Evolutionary conservation across 2,797 vertebrate genomes (phyloP).

Genomic region (Linurgus olivaceus): DNA sequence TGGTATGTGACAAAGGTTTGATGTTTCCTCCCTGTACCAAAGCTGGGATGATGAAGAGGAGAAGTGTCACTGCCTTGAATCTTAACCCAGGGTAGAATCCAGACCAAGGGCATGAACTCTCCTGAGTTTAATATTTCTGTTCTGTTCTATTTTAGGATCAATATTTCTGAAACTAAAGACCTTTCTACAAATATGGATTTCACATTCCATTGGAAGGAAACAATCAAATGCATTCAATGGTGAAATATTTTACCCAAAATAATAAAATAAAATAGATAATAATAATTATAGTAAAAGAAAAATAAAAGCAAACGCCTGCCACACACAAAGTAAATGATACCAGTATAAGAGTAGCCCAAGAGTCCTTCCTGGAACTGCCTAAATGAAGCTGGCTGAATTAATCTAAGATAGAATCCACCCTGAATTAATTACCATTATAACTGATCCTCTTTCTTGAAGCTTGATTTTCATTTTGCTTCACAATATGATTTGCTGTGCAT

Average conservation of each 20-base stretch:
- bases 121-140: background rate
- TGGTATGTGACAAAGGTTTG: background rate
- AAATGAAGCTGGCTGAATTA: background rate
- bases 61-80: background rate
- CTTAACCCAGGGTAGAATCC: background rate
- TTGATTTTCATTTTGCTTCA: background rate
- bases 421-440: background rate
- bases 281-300: background rate
- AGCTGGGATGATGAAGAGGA: background rate
- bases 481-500: background rate
- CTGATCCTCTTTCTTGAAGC: background rate
- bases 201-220: background rate
- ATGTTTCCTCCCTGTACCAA: background rate
- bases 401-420: background rate
- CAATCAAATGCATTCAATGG: fast-evolving
- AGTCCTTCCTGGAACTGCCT: background rate
- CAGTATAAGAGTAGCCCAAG: background rate
- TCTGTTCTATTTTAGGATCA: background rate
- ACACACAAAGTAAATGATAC: background rate
- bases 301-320: background rate
- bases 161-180: background rate
- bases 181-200: background rate
- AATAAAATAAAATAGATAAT: background rate
- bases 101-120: background rate
- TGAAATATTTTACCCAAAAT: background rate